Conservation (phyloP, 2,113 vertebrate species). For the Cavia aperea region DNA sequence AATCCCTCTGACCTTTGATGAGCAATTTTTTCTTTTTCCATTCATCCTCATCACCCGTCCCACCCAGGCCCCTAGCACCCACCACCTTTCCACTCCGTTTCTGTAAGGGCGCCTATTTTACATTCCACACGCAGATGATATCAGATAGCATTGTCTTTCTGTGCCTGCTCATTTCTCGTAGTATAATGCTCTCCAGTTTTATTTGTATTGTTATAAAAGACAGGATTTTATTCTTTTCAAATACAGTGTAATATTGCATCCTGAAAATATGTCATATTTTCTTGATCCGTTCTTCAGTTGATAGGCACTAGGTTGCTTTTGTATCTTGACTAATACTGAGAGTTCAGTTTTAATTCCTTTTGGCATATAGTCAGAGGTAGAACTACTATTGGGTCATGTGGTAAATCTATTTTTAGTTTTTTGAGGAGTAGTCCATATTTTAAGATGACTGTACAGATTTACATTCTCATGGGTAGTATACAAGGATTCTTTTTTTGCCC, state of each 20-base stretch:
- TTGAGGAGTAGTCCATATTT: background rate
- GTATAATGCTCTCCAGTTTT: background rate
- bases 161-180: background rate
- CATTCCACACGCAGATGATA: background rate
- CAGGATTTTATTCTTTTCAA: background rate
- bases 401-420: background rate
- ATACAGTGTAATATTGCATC: background rate
- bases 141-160: background rate
- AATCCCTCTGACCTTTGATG: background rate
- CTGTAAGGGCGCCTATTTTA: background rate
- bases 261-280: background rate
- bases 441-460: background rate
- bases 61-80: background rate
- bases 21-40: background rate
- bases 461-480: background rate
- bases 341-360: background rate
- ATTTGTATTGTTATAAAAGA: background rate
- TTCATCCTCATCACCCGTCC: background rate
- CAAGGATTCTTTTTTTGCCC: background rate
- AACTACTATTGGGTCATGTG: background rate
- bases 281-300: background rate
- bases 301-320: background rate
- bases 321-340: background rate
- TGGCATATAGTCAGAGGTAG: background rate
- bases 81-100: too few relatives aligned